phyloP scores from a whole-genome alignment of 2,113 vertebrate genomes.

The Uropsilus gracilis region DNA sequence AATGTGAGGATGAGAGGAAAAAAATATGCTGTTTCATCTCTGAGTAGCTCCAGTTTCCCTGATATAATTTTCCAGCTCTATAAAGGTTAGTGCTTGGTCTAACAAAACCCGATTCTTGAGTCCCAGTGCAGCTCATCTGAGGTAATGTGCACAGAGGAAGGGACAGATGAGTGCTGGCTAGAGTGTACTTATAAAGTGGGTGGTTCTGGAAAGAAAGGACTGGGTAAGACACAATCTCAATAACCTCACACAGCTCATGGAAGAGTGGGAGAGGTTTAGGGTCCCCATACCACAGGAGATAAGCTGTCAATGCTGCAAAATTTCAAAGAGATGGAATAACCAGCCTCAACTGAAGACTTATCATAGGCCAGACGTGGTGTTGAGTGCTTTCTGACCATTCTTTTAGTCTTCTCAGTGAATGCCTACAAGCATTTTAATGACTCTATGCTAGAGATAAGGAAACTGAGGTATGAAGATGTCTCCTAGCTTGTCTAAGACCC shows the following conservation, averaged over 20 bases:
- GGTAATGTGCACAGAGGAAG: neutral
- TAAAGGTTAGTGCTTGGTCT: neutral
- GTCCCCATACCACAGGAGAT: neutral
- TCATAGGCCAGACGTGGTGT: rapidly evolving
- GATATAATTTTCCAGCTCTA: neutral
- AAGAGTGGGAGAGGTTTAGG: neutral
- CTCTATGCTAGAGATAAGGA: neutral
- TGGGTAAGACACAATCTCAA: neutral
- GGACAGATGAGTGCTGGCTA: neutral
- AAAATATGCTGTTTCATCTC: neutral
- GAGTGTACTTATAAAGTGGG: neutral
- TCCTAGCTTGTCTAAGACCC: neutral
- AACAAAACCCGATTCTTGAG: neutral
- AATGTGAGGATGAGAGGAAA: neutral
- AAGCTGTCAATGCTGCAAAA: rapidly evolving
- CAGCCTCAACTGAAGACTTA: neutral
- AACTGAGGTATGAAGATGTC: neutral
- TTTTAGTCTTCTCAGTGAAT: neutral
- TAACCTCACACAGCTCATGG: neutral
- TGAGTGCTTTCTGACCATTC: neutral
- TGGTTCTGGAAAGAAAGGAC: neutral
- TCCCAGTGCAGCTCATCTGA: neutral
- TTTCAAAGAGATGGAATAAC: neutral
- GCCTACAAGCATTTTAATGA: neutral
- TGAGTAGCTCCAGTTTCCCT: neutral